These are phyloP conservation scores for Silurus meridionalis DNA, from an alignment of 2,113 vertebrate genomes.

Conservation along the genomic window DNA sequence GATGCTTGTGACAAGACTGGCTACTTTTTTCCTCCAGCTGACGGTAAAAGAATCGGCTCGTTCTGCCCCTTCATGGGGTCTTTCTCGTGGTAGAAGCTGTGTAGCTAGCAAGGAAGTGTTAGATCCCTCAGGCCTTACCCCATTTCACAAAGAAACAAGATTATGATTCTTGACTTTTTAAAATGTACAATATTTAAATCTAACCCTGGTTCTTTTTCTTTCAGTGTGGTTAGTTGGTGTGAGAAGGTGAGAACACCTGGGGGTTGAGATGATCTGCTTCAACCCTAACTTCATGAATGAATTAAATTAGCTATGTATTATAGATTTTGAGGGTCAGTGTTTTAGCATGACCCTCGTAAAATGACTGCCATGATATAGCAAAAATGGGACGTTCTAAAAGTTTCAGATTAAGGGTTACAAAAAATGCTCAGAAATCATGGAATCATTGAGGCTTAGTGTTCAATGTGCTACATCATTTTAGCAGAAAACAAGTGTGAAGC, in stretches of 20 bases:
- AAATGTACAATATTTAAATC: no score
- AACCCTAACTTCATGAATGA: neutral
- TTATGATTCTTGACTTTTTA: constrained; percentile 4
- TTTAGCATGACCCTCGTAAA: neutral
- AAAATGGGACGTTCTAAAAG: neutral
- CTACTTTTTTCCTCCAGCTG: constrained; percentile 57
- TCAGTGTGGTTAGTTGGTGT: neutral
- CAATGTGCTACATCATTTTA: neutral
- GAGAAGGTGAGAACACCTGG: neutral
- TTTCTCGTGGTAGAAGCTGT: constrained; percentile 69
- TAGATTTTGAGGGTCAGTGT: neutral
- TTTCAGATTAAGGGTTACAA: neutral
- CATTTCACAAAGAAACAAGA: constrained; percentile 60
- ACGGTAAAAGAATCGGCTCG: constrained; percentile 58
- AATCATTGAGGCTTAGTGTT: neutral
- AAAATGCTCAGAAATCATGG: neutral
- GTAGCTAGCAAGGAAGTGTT: constrained; percentile 54
- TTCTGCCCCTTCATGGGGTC: constrained; percentile 71
- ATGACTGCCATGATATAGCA: neutral
- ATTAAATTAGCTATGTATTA: neutral
- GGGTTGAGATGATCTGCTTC: neutral
- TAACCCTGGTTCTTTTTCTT: neutral
- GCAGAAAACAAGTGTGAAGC: neutral
- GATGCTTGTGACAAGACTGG: constrained; percentile 71
- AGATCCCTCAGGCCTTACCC: constrained; percentile 70